Conservation (phyloP, 2,888 invertebrate species). For the Heterodera filipjevi region DNA sequence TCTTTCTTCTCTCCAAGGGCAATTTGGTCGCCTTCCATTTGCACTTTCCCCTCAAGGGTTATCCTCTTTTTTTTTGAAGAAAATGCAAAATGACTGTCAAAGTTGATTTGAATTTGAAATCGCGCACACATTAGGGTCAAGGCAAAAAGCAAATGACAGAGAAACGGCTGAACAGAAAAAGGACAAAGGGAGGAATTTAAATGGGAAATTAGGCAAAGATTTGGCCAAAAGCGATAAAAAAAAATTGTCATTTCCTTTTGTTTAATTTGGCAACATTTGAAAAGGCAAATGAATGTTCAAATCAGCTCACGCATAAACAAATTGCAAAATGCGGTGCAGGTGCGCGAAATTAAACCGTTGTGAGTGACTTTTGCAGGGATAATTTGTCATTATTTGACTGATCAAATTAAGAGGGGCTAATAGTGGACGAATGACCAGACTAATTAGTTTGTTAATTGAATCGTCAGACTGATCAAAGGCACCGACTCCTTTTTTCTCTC, state of each 20-base stretch:
- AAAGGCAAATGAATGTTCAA: not conserved
- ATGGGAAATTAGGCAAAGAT: not conserved
- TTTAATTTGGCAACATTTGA: conserved; percentile 3
- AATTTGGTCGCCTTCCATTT: not conserved
- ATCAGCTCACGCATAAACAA: not conserved
- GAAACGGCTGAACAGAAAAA: not conserved
- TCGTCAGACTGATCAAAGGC: too few relatives aligned
- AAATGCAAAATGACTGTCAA: conserved; percentile 12
- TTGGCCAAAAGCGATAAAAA: too few relatives aligned
- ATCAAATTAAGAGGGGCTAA: not conserved
- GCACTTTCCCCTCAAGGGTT: conserved; percentile 5
- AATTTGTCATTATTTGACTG: not conserved
- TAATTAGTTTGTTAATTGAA: too few relatives aligned
- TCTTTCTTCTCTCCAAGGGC: not conserved
- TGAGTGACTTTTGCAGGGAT: not conserved
- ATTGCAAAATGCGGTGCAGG: not conserved
- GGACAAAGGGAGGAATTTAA: not conserved
- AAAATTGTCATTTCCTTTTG: not conserved
- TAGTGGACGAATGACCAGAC: not conserved
- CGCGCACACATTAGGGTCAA: not conserved
- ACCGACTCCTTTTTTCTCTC: too few relatives aligned
- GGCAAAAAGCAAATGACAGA: not conserved
- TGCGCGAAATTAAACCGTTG: not conserved
- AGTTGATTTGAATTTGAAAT: not conserved
- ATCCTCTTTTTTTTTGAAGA: not conserved